These are phyloP conservation scores for Pycnomerus fuliginosus DNA, from an alignment of 2,888 invertebrate genomes.

Conservation along the genomic window DNA sequence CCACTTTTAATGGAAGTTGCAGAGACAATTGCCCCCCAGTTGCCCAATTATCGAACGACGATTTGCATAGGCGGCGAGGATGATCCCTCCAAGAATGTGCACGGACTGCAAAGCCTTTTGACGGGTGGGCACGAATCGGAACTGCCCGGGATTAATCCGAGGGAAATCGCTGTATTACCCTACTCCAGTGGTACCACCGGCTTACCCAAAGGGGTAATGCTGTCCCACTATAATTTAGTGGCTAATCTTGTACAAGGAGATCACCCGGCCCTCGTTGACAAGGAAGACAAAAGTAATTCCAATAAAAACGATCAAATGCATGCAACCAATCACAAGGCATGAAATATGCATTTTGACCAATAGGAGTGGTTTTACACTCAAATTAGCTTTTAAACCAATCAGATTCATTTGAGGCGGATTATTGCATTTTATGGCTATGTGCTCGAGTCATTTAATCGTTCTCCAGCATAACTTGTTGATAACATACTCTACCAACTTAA, in stretches of 20 bases:
- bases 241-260: constrained; percentile 49
- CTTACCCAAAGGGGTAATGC: constrained; percentile 76
- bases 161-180: constrained; percentile 60
- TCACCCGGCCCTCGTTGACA: constrained; percentile 39
- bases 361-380: too few species aligned
- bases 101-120: constrained; percentile 50
- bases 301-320: constrained; percentile 5
- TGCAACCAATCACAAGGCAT: too few species aligned
- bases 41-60: constrained; percentile 62
- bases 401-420: too few species aligned
- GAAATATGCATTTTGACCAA: too few species aligned
- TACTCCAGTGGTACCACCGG: constrained; percentile 80
- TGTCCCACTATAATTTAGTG: constrained; percentile 68
- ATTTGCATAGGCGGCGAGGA: constrained; percentile 65
- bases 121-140: constrained; percentile 47
- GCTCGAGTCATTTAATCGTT: too few species aligned
- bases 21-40: constrained; percentile 55
- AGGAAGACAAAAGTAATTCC: constrained; percentile 33
- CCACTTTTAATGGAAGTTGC: constrained; percentile 64
- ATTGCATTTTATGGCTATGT: too few species aligned
- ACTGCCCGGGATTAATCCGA: constrained; percentile 54
- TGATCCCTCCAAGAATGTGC: constrained; percentile 50
- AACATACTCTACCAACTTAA: too few species aligned
- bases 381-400: too few species aligned
- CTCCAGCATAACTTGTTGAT: too few species aligned